phyloP scores from a whole-genome alignment of 2,888 invertebrate species.

The Tanypteryx hageni region DNA sequence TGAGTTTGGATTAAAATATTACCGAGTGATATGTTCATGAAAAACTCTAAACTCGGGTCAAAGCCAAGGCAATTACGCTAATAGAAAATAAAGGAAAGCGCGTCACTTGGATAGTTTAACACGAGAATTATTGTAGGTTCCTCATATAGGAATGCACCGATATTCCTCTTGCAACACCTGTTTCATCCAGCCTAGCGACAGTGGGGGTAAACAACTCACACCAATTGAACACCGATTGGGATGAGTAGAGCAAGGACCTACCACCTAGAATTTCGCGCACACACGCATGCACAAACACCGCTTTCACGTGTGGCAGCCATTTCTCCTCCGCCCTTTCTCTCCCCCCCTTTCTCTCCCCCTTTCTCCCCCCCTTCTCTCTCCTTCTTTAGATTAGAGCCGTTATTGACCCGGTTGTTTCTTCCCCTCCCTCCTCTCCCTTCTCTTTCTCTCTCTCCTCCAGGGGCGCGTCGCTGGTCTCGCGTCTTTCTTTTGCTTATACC shows the following conservation, averaged over 20 bases:
- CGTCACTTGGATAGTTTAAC: no score
- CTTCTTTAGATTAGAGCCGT: slow-evolving; percentile 56
- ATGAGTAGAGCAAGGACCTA: neutral
- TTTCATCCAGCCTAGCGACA: neutral
- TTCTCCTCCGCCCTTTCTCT: neutral
- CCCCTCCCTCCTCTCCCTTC: neutral
- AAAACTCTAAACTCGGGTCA: no score
- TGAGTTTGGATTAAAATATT: no score
- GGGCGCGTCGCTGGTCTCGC: slow-evolving; percentile 21
- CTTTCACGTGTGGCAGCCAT: slow-evolving; percentile 4
- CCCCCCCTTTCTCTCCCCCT: neutral
- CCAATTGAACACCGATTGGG: slow-evolving; percentile 47
- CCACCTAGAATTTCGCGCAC: slow-evolving; percentile 14
- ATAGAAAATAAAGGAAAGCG: no score
- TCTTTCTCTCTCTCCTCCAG: neutral
- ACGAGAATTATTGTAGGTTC: no score
- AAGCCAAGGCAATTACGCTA: no score
- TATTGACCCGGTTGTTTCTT: slow-evolving; percentile 57
- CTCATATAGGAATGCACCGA: neutral
- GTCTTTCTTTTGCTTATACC: neutral
- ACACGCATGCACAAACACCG: neutral
- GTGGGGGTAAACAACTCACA: slow-evolving; percentile 20
- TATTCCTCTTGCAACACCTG: neutral
- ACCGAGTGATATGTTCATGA: no score
- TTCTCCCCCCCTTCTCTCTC: neutral